Conservation (phyloP, 2,113 vertebrate species). For the Pteropus alecto region DNA sequence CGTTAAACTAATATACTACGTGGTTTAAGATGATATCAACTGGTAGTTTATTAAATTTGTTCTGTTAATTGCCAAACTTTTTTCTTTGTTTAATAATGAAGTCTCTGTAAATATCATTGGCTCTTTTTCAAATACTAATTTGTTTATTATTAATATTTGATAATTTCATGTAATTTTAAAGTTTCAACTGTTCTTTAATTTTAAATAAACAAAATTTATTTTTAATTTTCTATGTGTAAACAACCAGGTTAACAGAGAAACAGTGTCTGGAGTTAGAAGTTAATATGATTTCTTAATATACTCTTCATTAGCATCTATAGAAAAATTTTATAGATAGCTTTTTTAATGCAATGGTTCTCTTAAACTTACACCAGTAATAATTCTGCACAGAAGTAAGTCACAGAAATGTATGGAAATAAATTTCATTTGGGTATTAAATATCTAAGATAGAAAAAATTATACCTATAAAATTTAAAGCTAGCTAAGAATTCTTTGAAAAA, state of each 20-base stretch:
- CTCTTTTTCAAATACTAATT: background rate
- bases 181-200: background rate
- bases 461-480: conserved; percentile 25
- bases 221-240: background rate
- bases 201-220: background rate
- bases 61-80: background rate
- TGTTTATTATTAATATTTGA: background rate
- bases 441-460: conserved; percentile 33
- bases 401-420: conserved; percentile 35
- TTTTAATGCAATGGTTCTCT: background rate
- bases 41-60: background rate
- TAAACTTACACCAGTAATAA: background rate
- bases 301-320: background rate
- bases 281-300: background rate
- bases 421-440: conserved; percentile 47
- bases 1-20: background rate
- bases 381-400: background rate
- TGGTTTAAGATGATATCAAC: background rate
- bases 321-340: conserved; percentile 10
- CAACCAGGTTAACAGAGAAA: background rate
- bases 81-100: background rate
- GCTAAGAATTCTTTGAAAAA: conserved; percentile 35
- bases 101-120: background rate
- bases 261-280: background rate
- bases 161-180: background rate